Evolutionary conservation across 2,888 invertebrate species (phyloP).

Genomic region (Oligia fasciuncula): DNA sequence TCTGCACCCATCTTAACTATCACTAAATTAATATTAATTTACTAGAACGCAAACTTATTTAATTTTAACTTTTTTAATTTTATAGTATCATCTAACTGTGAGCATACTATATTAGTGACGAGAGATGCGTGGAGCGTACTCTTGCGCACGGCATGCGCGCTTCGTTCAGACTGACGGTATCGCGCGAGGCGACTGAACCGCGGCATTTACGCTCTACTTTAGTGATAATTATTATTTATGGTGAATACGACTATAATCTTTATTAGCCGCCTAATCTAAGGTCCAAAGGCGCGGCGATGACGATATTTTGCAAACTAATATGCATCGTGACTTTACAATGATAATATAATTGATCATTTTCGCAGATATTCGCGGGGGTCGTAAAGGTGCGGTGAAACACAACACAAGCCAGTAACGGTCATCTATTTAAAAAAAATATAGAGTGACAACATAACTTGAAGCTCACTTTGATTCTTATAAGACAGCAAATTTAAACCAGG

Average conservation of each 20-base stretch:
- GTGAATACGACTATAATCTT: conserved; percentile 48
- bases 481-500: neutral
- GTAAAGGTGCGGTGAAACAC: neutral
- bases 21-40: conserved; percentile 22
- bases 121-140: conserved; percentile 30
- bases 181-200: conserved; percentile 25
- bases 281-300: conserved; percentile 8
- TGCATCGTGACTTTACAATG: conserved; percentile 24
- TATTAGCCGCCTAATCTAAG: conserved; percentile 41
- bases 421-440: no score
- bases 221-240: conserved; percentile 54
- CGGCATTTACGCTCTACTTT: conserved; percentile 55
- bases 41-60: conserved; percentile 27
- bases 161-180: conserved; percentile 55
- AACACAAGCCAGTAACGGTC: no score
- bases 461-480: neutral
- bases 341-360: conserved; percentile 1
- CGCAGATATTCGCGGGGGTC: neutral
- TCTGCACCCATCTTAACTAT: conserved; percentile 65
- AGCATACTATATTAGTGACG: conserved; percentile 3
- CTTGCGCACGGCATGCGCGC: conserved; percentile 58
- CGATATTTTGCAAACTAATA: conserved; percentile 3
- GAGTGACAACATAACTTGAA: neutral
- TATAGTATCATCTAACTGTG: conserved; percentile 9
- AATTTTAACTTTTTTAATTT: conserved; percentile 20